These are phyloP conservation scores for Rhopalosiphum padi DNA, from an alignment of 1,140 invertebrate species.

Conservation along the genomic window DNA sequence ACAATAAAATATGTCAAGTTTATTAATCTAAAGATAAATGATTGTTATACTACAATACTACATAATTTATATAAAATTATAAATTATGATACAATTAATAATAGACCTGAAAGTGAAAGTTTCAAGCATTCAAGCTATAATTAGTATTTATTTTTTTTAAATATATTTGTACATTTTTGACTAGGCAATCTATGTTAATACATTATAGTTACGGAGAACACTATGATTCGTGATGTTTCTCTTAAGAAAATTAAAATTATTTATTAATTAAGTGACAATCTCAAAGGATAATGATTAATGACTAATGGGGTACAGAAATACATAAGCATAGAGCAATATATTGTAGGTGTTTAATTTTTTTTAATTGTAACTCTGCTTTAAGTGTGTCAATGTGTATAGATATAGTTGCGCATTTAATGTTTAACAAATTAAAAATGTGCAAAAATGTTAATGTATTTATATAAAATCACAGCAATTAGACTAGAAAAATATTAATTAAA, in stretches of 20 bases:
- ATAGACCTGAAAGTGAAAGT: background rate
- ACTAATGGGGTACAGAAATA: no score
- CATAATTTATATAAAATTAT: background rate
- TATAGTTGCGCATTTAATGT: background rate
- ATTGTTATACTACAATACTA: background rate
- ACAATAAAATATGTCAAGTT: background rate
- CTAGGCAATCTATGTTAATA: background rate
- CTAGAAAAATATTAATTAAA: background rate
- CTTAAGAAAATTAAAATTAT: background rate
- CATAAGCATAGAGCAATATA: no score
- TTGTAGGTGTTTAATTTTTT: background rate
- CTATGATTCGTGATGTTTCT: background rate
- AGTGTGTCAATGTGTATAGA: background rate
- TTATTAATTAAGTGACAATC: no score
- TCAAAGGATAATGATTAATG: no score
- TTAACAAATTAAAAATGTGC: background rate
- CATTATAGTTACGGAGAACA: background rate
- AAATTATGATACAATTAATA: background rate
- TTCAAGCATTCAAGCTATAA: background rate
- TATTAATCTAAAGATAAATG: background rate
- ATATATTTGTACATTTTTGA: background rate
- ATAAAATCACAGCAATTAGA: constrained; percentile 17
- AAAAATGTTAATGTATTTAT: background rate
- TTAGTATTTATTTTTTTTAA: background rate
- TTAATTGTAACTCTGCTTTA: background rate